These are phyloP conservation scores for Morone saxatilis DNA, from an alignment of 2,113 vertebrate genomes.

Conservation along the genomic window DNA sequence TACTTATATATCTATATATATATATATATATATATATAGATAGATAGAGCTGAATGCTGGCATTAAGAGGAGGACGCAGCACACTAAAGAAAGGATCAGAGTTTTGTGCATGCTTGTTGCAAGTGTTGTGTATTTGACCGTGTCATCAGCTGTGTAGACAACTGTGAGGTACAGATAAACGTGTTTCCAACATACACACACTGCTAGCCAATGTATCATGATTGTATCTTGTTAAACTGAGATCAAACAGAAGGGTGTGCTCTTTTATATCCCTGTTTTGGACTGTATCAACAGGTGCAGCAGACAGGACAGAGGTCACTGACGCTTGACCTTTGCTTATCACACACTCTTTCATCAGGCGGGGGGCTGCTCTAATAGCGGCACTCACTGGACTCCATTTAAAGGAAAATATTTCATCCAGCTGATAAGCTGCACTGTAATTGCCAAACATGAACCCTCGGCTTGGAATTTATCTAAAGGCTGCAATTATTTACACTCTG, in stretches of 20 bases:
- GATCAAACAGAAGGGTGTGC: background rate
- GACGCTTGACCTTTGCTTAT: slow-evolving; percentile 31
- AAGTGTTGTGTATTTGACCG: background rate
- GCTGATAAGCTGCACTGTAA: slow-evolving; percentile 49
- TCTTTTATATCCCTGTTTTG: background rate
- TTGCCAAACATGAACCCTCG: slow-evolving; percentile 42
- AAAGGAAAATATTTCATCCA: slow-evolving; percentile 50
- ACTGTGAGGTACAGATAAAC: background rate
- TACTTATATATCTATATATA: background rate
- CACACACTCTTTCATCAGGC: slow-evolving; percentile 13
- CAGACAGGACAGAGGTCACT: slow-evolving; percentile 3
- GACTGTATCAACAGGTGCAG: slow-evolving; percentile 42
- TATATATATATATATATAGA: background rate
- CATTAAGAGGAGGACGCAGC: background rate
- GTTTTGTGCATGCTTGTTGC: background rate
- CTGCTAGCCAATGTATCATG: background rate
- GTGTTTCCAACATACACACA: background rate
- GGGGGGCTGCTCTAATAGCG: background rate
- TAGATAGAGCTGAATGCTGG: background rate
- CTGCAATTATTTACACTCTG: slow-evolving; percentile 71
- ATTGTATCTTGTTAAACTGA: background rate
- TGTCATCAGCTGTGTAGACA: background rate
- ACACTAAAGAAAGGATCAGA: too few species aligned
- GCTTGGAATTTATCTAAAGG: slow-evolving; percentile 65
- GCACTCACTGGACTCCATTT: slow-evolving; percentile 13